Evolutionary conservation across 1,140 invertebrate genomes (phyloP).

Genomic region (Gonioctena quinquepunctata): DNA sequence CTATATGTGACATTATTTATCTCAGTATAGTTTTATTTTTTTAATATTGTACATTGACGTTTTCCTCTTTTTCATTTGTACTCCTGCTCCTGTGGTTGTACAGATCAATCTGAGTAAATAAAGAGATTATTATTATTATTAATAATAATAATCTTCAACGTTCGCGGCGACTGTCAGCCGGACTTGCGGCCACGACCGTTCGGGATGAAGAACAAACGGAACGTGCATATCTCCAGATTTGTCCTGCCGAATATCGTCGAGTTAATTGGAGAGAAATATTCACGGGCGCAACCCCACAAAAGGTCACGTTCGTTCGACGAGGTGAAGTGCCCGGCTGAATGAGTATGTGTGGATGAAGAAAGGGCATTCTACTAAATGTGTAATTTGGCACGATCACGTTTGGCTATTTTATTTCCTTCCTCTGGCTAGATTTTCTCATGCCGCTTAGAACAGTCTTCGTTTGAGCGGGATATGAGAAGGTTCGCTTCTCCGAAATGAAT

Average conservation of each 20-base stretch:
- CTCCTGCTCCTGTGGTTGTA: too few relatives aligned
- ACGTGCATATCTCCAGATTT: background rate
- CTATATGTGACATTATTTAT: too few relatives aligned
- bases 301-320: slow-evolving; percentile 4
- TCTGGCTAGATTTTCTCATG: slow-evolving; percentile 5
- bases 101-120: too few relatives aligned
- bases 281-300: slow-evolving; percentile 7
- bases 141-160: too few relatives aligned
- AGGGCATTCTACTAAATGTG: slow-evolving; percentile 6
- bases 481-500: background rate
- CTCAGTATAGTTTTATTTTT: too few relatives aligned
- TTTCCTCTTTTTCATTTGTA: too few relatives aligned
- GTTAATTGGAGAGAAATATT: slow-evolving; percentile 12
- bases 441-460: background rate
- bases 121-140: too few relatives aligned
- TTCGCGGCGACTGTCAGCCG: too few relatives aligned
- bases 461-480: background rate
- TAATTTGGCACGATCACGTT: slow-evolving; percentile 19
- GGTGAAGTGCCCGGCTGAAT: slow-evolving; percentile 9
- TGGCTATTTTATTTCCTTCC: slow-evolving; percentile 11
- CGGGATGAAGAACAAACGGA: background rate
- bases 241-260: background rate
- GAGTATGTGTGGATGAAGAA: slow-evolving; percentile 13
- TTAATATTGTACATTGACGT: too few relatives aligned
- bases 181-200: background rate